These are phyloP conservation scores for Atopsyche davidsoni DNA, from an alignment of 1,140 invertebrate genomes.

Conservation along the genomic window DNA sequence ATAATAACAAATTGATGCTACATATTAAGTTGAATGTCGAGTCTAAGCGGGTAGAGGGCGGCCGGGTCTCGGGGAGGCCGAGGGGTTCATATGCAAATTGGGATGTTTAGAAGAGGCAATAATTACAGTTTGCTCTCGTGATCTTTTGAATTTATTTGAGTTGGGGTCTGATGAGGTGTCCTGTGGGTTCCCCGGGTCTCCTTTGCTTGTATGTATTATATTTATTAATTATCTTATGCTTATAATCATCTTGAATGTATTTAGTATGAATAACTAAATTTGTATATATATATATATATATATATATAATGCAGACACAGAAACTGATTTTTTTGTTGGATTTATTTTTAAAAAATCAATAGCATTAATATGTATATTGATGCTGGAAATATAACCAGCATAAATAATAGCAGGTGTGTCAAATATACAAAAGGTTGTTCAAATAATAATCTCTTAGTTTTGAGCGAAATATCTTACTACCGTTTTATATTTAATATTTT, in stretches of 20 bases:
- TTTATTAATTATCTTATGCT: background rate
- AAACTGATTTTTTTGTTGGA: too few relatives aligned
- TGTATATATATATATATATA: too few relatives aligned
- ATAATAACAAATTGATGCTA: constrained; percentile 28
- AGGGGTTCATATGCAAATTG: constrained; percentile 3
- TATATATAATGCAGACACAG: too few relatives aligned
- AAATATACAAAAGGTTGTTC: too few relatives aligned
- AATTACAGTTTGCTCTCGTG: background rate
- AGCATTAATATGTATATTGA: too few relatives aligned
- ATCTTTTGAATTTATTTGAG: background rate
- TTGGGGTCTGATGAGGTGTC: background rate
- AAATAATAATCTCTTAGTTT: too few relatives aligned
- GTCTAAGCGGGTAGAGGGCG: background rate
- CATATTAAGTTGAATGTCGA: constrained; percentile 20
- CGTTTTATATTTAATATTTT: too few relatives aligned
- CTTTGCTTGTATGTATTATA: background rate
- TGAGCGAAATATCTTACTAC: too few relatives aligned
- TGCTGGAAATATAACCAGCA: too few relatives aligned
- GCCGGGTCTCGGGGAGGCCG: background rate
- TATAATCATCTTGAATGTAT: background rate
- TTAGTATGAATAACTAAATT: too few relatives aligned
- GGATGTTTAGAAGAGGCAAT: background rate
- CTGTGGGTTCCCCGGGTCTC: background rate
- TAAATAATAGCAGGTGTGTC: too few relatives aligned
- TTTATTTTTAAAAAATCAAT: too few relatives aligned